A percentile compares a stretch with the other conserved stretches of the same genome.
phyloP scores from a whole-genome alignment of 1,140 invertebrate genomes.

The Drosophila busckii region DNA sequence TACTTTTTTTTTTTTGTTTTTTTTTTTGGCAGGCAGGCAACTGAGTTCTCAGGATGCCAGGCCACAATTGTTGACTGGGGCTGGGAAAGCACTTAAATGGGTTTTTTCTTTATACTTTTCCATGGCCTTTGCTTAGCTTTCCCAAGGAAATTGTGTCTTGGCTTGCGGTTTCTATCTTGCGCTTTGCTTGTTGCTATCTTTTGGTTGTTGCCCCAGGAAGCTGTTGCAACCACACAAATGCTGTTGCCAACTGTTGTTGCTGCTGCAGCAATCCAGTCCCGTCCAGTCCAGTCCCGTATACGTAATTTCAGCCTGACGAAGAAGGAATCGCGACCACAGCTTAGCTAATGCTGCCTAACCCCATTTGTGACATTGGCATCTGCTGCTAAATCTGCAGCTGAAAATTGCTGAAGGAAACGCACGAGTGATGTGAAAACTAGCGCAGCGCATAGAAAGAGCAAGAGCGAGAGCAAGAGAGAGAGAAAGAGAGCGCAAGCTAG shows the following conservation, averaged over 20 bases:
- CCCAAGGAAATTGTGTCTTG: slow-evolving; percentile 64
- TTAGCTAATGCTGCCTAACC: slow-evolving; percentile 39
- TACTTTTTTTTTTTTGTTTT: slow-evolving; percentile 8
- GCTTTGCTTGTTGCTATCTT: slow-evolving; percentile 21
- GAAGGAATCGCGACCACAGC: slow-evolving; percentile 58
- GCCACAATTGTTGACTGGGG: slow-evolving; percentile 38
- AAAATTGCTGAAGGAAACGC: slow-evolving; percentile 73
- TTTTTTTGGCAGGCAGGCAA: slow-evolving; percentile 41
- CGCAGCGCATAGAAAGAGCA: too few relatives aligned
- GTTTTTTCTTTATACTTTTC: too few relatives aligned
- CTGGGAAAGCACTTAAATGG: slow-evolving; percentile 75
- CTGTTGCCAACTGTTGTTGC: not conserved
- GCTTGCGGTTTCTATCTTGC: slow-evolving; percentile 39
- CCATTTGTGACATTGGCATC: slow-evolving; percentile 52
- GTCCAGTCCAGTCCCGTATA: slow-evolving; percentile 50
- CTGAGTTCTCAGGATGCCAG: slow-evolving; percentile 65
- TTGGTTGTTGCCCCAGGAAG: slow-evolving; percentile 49
- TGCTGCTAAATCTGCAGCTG: slow-evolving; percentile 52
- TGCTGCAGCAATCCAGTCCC: slow-evolving; percentile 18
- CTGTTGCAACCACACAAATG: slow-evolving; percentile 56
- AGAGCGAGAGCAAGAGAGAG: slow-evolving; percentile 34
- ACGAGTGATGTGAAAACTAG: slow-evolving; percentile 52
- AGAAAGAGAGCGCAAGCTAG: too few relatives aligned
- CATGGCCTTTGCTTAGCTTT: slow-evolving; percentile 60
- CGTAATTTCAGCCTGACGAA: slow-evolving; percentile 63